These are phyloP conservation scores for Melanotaenia pygmaea DNA, from an alignment of 2,797 vertebrate genomes.

Conservation along the genomic window DNA sequence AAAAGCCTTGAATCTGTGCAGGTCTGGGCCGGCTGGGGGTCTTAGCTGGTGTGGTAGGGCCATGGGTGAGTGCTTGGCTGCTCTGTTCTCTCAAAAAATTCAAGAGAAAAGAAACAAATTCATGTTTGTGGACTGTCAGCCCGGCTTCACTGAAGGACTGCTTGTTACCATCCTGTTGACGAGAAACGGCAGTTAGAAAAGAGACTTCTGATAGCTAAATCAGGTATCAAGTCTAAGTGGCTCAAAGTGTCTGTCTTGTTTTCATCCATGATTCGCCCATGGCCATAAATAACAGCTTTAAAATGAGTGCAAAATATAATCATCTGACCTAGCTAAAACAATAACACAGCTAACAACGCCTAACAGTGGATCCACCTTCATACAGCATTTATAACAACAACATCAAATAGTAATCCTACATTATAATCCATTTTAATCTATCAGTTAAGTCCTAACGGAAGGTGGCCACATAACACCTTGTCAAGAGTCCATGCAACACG, in stretches of 20 bases:
- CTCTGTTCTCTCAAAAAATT: conserved; percentile 97
- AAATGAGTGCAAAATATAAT: conserved; percentile 13
- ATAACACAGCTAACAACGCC: conserved; percentile 16
- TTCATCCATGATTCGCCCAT: background rate
- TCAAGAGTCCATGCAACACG: conserved; percentile 1
- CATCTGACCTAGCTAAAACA: conserved; percentile 31
- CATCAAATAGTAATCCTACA: accelerated
- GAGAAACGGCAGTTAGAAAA: background rate
- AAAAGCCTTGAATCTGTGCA: conserved; percentile 56
- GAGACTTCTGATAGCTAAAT: background rate
- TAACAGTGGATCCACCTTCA: background rate
- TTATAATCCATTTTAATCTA: background rate
- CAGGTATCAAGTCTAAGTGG: background rate
- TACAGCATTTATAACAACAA: background rate
- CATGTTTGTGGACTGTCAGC: conserved; percentile 84
- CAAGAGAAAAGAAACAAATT: conserved; percentile 94
- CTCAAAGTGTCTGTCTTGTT: background rate
- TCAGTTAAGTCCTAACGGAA: background rate
- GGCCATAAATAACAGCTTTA: background rate
- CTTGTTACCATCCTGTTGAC: conserved; percentile 75
- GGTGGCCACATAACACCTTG: conserved; percentile 9
- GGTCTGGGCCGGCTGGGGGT: conserved; percentile 84
- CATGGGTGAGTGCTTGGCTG: conserved; percentile 90
- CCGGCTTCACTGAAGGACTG: conserved; percentile 64
- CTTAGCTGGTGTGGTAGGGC: conserved; percentile 94